Conservation (phyloP, 2,888 invertebrate species). For the Esperia sulphurella region DNA sequence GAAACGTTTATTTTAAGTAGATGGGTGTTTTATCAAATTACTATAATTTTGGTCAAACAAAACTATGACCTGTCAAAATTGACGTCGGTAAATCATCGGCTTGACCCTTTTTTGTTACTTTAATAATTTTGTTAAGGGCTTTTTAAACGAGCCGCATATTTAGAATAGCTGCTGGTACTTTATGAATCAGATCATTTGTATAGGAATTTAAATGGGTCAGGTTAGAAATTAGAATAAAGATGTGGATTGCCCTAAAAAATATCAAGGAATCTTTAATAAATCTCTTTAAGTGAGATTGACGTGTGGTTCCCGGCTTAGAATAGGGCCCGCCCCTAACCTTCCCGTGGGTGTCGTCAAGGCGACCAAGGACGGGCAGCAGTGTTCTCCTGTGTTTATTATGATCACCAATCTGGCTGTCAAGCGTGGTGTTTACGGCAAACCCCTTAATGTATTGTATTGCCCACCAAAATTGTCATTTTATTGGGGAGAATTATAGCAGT, state of each 20-base stretch:
- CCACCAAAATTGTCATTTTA: too few relatives aligned
- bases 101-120: constrained; percentile 66
- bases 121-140: constrained; percentile 75
- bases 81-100: constrained; percentile 74
- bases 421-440: too few relatives aligned
- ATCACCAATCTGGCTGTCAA: too few relatives aligned
- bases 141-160: constrained; percentile 72
- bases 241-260: not conserved
- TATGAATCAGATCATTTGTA: constrained; percentile 61
- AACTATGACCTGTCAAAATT: constrained; percentile 75
- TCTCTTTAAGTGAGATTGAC: not conserved
- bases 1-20: constrained; percentile 68
- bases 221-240: constrained; percentile 46
- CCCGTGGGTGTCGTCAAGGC: too few relatives aligned
- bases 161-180: constrained; percentile 69
- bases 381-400: too few relatives aligned
- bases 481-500: too few relatives aligned
- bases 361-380: too few relatives aligned
- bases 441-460: too few relatives aligned
- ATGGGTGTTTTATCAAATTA: constrained; percentile 74
- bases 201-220: constrained; percentile 65
- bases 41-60: constrained; percentile 75
- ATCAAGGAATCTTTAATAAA: too few relatives aligned
- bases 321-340: too few relatives aligned
- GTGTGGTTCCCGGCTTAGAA: too few relatives aligned